Percentiles rank a stretch among this genome's conserved stretches.
phyloP scores from a whole-genome alignment of 2,888 invertebrate species.

The Rotaria socialis region DNA sequence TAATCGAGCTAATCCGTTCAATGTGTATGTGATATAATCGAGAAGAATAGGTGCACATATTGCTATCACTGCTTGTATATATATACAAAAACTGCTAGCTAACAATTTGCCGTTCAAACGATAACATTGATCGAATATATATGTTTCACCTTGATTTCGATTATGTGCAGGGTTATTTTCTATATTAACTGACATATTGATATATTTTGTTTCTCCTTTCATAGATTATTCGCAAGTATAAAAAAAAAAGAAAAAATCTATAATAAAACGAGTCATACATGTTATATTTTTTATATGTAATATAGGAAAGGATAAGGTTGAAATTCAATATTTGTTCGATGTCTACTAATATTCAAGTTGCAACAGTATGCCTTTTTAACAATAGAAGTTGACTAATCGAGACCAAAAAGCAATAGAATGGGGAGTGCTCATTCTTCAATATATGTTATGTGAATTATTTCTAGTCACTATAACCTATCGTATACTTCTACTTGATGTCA shows the following conservation, averaged over 20 bases:
- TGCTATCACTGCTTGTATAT: not conserved
- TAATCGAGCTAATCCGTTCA: not conserved
- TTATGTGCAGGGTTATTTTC: not conserved
- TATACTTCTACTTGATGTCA: not conserved
- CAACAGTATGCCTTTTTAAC: not conserved
- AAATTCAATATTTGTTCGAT: slow-evolving; percentile 23
- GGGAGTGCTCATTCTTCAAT: not conserved
- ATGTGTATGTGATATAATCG: slow-evolving; percentile 8
- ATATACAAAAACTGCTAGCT: not conserved
- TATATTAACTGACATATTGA: not conserved
- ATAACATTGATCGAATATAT: not conserved
- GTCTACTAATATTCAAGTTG: not conserved
- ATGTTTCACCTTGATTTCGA: not conserved
- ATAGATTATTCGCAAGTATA: not conserved
- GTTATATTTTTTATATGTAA: not conserved
- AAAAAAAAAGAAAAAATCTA: not conserved
- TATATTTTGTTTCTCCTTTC: not conserved
- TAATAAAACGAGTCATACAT: not conserved
- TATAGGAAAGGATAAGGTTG: not conserved
- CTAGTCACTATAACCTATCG: not conserved
- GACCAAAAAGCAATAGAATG: not conserved
- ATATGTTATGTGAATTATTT: not conserved
- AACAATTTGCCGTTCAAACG: not conserved
- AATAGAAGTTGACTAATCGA: not conserved
- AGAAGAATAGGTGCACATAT: not conserved